Percentiles rank a stretch among this genome's conserved stretches.
Conservation (phyloP, 2,113 vertebrate species). For the Syngnathus scovelli region DNA sequence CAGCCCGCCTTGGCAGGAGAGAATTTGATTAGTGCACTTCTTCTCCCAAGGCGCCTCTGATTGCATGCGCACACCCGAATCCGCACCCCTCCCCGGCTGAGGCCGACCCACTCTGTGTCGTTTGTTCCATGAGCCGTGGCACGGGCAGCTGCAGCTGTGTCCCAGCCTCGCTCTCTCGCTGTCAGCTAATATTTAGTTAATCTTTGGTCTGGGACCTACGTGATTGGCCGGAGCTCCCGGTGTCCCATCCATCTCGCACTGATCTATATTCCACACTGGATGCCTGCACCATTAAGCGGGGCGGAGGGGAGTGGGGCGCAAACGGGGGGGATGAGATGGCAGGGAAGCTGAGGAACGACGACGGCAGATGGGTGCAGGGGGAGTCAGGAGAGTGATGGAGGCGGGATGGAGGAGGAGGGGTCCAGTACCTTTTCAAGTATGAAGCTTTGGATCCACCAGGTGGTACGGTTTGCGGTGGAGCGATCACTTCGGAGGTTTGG, state of each 20-base stretch:
- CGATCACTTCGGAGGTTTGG: not conserved
- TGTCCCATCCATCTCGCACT: constrained; percentile 74
- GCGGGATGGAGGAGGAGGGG: constrained; percentile 8
- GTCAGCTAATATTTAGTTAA: constrained; percentile 82
- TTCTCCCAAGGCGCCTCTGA: constrained; percentile 62
- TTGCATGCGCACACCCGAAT: constrained; percentile 40
- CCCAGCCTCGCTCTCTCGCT: constrained; percentile 63
- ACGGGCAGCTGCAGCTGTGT: constrained; percentile 67
- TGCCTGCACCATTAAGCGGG: constrained; percentile 72
- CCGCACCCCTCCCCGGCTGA: constrained; percentile 48
- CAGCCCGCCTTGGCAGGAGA: constrained; percentile 54
- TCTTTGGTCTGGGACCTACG: constrained; percentile 76
- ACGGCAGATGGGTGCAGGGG: constrained; percentile 54
- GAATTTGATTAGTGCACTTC: constrained; percentile 68
- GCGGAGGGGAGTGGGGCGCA: constrained; percentile 40
- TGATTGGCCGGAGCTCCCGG: constrained; percentile 70
- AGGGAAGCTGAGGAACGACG: constrained; percentile 43
- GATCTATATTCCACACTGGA: constrained; percentile 75
- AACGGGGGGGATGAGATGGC: constrained; percentile 37
- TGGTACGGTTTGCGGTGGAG: not conserved
- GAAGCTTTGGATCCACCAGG: not conserved
- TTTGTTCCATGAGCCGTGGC: constrained; percentile 65
- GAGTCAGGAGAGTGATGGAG: constrained; percentile 54
- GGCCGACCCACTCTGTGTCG: constrained; percentile 53
- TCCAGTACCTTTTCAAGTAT: not conserved